Evolutionary conservation across 2,797 vertebrate species (phyloP).

Genomic region (Sebastiscus tertius): DNA sequence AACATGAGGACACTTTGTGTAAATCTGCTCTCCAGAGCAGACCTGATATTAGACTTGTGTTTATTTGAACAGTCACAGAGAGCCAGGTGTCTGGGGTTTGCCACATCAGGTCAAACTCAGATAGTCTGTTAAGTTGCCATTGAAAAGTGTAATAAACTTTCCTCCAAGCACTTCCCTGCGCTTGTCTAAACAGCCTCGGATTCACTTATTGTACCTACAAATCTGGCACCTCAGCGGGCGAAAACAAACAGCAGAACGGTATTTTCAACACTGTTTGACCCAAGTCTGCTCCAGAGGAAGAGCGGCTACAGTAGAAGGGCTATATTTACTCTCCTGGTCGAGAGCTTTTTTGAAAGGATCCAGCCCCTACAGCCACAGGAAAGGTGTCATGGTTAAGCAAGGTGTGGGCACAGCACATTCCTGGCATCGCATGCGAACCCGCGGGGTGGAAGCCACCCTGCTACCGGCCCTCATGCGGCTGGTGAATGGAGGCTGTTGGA

Average conservation of each 20-base stretch:
- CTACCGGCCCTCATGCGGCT: constrained; percentile 57
- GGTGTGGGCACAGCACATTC: constrained; percentile 79
- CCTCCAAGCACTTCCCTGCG: constrained; percentile 49
- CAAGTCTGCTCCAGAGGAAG: constrained; percentile 62
- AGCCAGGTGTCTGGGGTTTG: constrained; percentile 52
- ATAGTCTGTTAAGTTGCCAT: constrained; percentile 48
- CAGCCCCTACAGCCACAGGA: constrained; percentile 72
- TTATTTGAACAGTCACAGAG: constrained; percentile 40
- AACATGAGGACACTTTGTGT: constrained; percentile 13
- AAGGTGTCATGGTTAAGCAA: constrained; percentile 81
- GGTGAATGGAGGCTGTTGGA: constrained; percentile 58
- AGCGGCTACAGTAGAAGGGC: constrained; percentile 56
- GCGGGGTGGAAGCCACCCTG: constrained; percentile 72
- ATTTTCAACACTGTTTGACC: constrained; percentile 65
- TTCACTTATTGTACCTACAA: constrained; percentile 51
- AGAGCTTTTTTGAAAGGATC: constrained; percentile 66
- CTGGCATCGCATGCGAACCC: constrained; percentile 57
- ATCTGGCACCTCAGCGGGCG: constrained; percentile 38
- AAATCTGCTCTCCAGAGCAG: constrained; percentile 27
- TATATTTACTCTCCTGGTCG: constrained; percentile 71
- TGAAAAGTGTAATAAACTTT: constrained; percentile 52
- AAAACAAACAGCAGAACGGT: constrained; percentile 62
- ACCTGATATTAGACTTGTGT: constrained; percentile 36
- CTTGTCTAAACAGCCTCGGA: constrained; percentile 42
- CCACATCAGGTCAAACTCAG: constrained; percentile 48